Percentiles rank a stretch among this genome's conserved stretches.
phyloP scores from a whole-genome alignment of 1,140 invertebrate species.

The Oscheius sp. region DNA sequence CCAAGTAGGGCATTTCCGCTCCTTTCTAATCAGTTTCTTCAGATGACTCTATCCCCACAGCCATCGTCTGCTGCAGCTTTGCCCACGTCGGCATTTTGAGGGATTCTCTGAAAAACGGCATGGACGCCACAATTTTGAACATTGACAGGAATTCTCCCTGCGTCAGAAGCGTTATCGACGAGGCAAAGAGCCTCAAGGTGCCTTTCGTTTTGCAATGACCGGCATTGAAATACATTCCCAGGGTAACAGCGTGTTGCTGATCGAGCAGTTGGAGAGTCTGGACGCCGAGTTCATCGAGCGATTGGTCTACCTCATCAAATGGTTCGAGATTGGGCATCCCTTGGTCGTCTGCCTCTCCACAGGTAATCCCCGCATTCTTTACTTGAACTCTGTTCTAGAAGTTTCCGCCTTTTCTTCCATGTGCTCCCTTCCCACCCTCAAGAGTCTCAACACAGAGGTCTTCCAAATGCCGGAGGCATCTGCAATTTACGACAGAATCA shows the following conservation, averaged over 20 bases:
- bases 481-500: background rate
- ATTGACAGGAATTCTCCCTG: background rate
- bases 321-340: background rate
- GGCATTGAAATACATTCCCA: too few species aligned
- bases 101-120: background rate
- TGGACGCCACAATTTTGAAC: background rate
- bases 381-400: background rate
- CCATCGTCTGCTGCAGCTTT: background rate
- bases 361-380: background rate
- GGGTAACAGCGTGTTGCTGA: background rate
- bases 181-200: background rate
- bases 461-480: background rate
- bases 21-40: background rate
- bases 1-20: background rate
- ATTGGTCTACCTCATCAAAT: background rate
- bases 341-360: background rate
- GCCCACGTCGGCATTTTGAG: background rate
- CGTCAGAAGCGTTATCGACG: background rate
- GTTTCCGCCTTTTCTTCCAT: background rate
- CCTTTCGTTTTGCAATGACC: background rate
- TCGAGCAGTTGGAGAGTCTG: background rate
- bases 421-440: background rate
- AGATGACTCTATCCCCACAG: background rate
- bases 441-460: background rate
- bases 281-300: background rate